Evolutionary conservation across 2,888 invertebrate species (phyloP), one percentile per base, ranked within the genome.

Genomic region (Nebria brevicollis): DNA sequence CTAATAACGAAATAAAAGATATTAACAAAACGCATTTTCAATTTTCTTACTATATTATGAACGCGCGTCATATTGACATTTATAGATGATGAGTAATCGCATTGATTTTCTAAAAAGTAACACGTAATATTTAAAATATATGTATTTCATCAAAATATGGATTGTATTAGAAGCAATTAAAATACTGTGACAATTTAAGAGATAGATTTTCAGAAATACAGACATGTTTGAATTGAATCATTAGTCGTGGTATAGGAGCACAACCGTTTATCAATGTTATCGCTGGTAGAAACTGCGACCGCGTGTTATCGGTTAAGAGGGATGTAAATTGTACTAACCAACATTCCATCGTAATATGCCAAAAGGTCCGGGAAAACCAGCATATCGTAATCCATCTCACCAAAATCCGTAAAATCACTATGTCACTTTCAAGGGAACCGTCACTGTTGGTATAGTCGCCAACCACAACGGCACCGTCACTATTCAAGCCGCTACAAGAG

Each of bases 361-460:
- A 92, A 90, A 82, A 93, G 91, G 82, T 93, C 93, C 85, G 93
- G 92, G 88, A 92, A 92, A 85, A 93, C 90, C 86, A 93, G 89
- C 87, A 93, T 91, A 85, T 93, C 93, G 91, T 93, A 93, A 92
- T 93, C 93, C 93, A 93, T 93, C 87, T 83, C 42, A 78, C 68
- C 26, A 25, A 68, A 68, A 68, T 26, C 68, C 68, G 68, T 54
- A 54, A 54, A 68, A 68, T 68, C 26, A 68, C 20, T 54, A 54
- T 54, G 54, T 54, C 54, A 54, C 54, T 54, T 54, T 54, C 11
- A 13, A 54, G 54, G 13, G 54, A 54, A 54, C 54, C 54, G 54
- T 54, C 54, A 54, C 54, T 11, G 7, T 54, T 13, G 8, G 11
- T 54, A 54, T 68, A 25, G 13, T 10, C 13, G 10, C 26, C 8